These are phyloP conservation scores for Stichodactyla helianthus DNA, from an alignment of 64 coral and sea anemone species.

Conservation along the genomic window DNA sequence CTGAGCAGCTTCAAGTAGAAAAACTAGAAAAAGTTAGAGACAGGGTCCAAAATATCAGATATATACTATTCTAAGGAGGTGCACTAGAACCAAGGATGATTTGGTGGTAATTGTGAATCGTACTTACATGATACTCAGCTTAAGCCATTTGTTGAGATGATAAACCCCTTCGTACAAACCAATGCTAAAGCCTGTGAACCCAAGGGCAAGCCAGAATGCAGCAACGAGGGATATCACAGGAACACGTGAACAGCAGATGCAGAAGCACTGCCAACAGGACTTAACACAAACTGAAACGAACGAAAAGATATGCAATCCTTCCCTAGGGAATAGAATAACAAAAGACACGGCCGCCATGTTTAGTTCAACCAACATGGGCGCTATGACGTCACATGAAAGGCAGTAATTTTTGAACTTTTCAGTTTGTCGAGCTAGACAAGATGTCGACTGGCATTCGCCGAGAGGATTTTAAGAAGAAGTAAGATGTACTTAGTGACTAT, in stretches of 20 bases:
- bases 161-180: constrained; percentile 56
- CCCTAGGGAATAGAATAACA: not conserved
- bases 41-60: too few relatives aligned
- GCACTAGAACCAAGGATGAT: not conserved
- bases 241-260: constrained; percentile 65
- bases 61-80: too few relatives aligned
- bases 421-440: not conserved
- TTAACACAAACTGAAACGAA: constrained; percentile 51
- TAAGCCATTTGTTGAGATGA: constrained; percentile 61
- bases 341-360: not conserved
- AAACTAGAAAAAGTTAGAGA: not conserved
- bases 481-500: not conserved
- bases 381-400: not conserved
- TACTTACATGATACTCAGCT: constrained; percentile 82
- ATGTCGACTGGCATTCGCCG: not conserved
- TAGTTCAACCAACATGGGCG: not conserved
- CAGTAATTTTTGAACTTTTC: not conserved
- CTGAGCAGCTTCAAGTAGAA: not conserved
- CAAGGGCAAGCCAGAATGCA: constrained; percentile 54
- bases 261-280: constrained; percentile 73
- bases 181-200: constrained; percentile 67
- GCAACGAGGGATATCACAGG: constrained; percentile 59
- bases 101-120: too few relatives aligned
- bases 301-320: not conserved
- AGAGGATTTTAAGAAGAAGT: not conserved